Evolutionary conservation across 1,140 invertebrate genomes (phyloP).

Genomic region (Psilanteris sp.): DNA sequence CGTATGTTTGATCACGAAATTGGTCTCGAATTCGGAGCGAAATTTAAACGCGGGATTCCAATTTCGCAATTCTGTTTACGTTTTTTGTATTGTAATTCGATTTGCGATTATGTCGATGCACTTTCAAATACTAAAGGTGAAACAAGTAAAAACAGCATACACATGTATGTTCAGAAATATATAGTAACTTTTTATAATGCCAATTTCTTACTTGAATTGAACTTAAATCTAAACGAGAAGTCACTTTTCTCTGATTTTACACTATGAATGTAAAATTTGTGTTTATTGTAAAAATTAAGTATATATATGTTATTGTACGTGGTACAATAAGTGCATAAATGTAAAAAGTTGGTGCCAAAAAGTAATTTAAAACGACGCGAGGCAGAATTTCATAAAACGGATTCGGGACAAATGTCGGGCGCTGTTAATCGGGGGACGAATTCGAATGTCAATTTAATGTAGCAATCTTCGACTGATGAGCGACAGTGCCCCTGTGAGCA

Average conservation of each 20-base stretch:
- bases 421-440: conserved; percentile 23
- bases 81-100: conserved; percentile 14
- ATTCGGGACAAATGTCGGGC: no score
- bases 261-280: conserved; percentile 39
- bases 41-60: conserved; percentile 13
- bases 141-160: conserved; percentile 22
- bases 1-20: no score
- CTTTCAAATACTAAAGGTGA: conserved; percentile 36
- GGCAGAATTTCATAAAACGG: no score
- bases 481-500: conserved; percentile 57
- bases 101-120: conserved; percentile 41
- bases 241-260: conserved; percentile 38
- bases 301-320: conserved; percentile 55
- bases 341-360: conserved; percentile 61
- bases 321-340: conserved; percentile 51
- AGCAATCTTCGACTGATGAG: conserved; percentile 65
- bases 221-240: conserved; percentile 1
- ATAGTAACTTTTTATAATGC: conserved; percentile 57
- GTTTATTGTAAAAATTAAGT: conserved; percentile 53
- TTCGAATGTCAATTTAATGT: conserved; percentile 67
- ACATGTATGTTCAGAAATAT: conserved; percentile 35
- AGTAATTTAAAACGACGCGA: conserved; percentile 12
- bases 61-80: conserved; percentile 5
- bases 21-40: no score
- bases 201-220: conserved; percentile 26